phyloP scores from a whole-genome alignment of 2,113 vertebrate species.

The Brachionichthys hirsutus region DNA sequence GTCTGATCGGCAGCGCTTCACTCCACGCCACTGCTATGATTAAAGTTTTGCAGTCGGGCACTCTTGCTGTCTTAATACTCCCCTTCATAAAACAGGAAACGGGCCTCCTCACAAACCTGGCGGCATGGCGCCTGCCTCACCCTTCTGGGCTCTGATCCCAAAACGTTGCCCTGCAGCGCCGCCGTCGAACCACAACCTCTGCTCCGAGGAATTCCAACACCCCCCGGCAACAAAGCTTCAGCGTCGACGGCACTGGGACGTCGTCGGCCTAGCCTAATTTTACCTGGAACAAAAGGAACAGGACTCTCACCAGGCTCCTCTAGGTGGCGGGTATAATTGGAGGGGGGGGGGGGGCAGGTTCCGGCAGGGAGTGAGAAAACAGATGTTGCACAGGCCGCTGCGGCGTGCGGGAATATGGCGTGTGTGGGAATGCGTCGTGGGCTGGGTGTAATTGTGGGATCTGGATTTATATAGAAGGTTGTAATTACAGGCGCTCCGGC shows the following conservation, averaged over 20 bases:
- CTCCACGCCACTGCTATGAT: conserved; percentile 7
- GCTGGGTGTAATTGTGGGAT: conserved; percentile 73
- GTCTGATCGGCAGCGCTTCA: background rate
- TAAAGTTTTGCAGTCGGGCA: conserved; percentile 47
- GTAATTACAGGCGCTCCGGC: conserved; percentile 68
- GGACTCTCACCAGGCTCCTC: conserved; percentile 50
- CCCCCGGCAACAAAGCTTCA: conserved; percentile 15
- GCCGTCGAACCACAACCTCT: conserved; percentile 24
- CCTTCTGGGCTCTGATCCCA: conserved; percentile 67
- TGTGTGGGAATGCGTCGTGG: conserved; percentile 30
- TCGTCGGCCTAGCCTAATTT: conserved; percentile 58
- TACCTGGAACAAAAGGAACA: conserved; percentile 25
- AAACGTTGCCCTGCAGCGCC: conserved; percentile 31
- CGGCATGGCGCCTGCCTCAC: conserved; percentile 78
- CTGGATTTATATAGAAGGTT: conserved; percentile 68
- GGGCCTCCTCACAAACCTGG: conserved; percentile 81
- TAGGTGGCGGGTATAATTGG: conserved; percentile 76
- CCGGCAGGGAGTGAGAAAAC: conserved; percentile 68
- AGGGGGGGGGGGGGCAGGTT: conserved; percentile 67
- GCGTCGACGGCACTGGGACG: conserved; percentile 15
- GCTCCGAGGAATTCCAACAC: conserved; percentile 29
- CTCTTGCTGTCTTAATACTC: conserved; percentile 90
- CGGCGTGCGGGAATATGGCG: conserved; percentile 25
- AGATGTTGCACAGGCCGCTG: conserved; percentile 66
- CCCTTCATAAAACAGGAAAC: conserved; percentile 91